These are phyloP conservation scores for Plebejus anna DNA, from an alignment of 2,888 invertebrate genomes.

Conservation along the genomic window DNA sequence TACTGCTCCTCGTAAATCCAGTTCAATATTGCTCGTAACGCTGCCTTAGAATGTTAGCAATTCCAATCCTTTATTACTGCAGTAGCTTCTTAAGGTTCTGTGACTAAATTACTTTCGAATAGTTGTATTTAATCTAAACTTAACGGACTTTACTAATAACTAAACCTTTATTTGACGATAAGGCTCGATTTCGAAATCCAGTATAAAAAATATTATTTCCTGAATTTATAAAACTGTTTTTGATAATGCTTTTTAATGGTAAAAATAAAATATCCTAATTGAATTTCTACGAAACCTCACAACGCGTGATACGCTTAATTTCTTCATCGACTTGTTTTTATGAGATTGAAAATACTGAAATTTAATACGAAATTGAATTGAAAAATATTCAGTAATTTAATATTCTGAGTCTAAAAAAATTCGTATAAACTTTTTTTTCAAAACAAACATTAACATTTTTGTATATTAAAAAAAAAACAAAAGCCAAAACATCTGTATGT, in stretches of 20 bases:
- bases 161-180: not conserved
- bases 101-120: not conserved
- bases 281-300: too few species aligned
- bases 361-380: too few species aligned
- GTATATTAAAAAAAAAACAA: not conserved
- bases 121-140: not conserved
- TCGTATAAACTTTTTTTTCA: too few species aligned
- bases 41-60: conserved; percentile 12
- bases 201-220: too few species aligned
- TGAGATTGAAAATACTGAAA: too few species aligned
- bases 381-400: too few species aligned
- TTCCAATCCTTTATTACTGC: not conserved
- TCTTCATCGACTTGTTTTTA: too few species aligned
- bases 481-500: not conserved
- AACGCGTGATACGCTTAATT: too few species aligned
- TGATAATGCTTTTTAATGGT: not conserved
- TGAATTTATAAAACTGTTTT: not conserved
- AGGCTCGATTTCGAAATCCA: too few species aligned
- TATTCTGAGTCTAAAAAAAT: too few species aligned
- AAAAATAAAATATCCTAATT: too few species aligned
- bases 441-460: not conserved
- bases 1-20: conserved; percentile 16
- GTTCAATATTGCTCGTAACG: conserved; percentile 7
- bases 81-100: not conserved
- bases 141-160: not conserved